phyloP scores from a whole-genome alignment of 2,113 vertebrate species.

The Apteryx mantelli region DNA sequence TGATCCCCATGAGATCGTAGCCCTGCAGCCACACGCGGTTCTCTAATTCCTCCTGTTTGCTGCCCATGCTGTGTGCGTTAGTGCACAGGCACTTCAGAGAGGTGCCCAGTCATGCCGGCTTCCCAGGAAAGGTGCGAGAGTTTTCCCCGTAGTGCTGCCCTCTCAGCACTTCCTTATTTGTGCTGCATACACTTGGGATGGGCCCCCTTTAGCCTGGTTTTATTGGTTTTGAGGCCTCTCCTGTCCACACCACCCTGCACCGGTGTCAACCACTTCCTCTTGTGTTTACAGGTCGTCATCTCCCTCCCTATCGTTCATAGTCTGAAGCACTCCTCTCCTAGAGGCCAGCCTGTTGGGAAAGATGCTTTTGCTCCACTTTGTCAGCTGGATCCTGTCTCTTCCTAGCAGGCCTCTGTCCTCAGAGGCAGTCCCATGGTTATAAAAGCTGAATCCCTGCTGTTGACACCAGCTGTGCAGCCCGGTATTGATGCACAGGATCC shows the following conservation, averaged over 20 bases:
- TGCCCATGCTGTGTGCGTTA: background rate
- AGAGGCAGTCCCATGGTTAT: background rate
- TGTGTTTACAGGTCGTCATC: background rate
- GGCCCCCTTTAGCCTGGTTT: background rate
- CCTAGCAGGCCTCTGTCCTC: background rate
- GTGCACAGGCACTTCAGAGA: background rate
- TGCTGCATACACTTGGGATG: background rate
- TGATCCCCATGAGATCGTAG: background rate
- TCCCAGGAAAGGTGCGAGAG: background rate
- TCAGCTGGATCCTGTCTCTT: background rate
- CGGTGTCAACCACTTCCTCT: background rate
- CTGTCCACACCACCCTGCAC: background rate
- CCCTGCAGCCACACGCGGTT: background rate
- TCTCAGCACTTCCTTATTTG: background rate
- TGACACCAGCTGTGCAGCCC: too few species aligned
- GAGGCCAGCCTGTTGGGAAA: background rate
- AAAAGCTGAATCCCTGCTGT: too few species aligned
- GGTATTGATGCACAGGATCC: too few species aligned
- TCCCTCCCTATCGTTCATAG: background rate
- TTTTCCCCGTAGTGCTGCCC: background rate
- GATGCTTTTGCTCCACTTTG: background rate
- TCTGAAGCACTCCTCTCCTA: background rate
- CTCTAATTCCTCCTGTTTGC: background rate
- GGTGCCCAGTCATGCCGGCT: background rate
- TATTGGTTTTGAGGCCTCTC: background rate